Evolutionary conservation across 2,888 invertebrate species (phyloP), one percentile per base, ranked within the genome.

Genomic region (Sphaeridia pumilis): DNA sequence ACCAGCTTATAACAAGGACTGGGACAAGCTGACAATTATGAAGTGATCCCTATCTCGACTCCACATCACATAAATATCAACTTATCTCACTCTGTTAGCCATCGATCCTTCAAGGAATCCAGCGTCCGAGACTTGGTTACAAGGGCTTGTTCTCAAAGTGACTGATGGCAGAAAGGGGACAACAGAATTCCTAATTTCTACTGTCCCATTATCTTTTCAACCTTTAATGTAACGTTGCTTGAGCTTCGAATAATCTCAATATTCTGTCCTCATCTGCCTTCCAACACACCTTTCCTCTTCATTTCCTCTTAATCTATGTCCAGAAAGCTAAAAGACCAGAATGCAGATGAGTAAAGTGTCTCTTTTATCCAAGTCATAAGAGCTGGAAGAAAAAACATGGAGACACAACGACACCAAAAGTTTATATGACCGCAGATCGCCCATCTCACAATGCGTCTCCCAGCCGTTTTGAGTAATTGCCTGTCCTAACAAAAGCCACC

Each of bases 381-480:
- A 14, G 31, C 10, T 14, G 31, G 7, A 31, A 31, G 31, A 14
- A 17, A 5, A 38, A 20, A 38, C 5, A 38, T 38, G 5, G 17
- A 38, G 38, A 17, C 12, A 14, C 17, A 38, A 17, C 38, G 20
- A 14, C 31, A 10, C 7, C 31, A 31, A 31, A n/a, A n/a, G n/a
- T n/a, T n/a, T n/a, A n/a, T n/a, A n/a, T n/a, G n/a, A n/a, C n/a
- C n/a, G n/a, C n/a, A n/a, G n/a, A n/a, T n/a, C n/a, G n/a, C n/a
- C n/a, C n/a, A n/a, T n/a, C n/a, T n/a, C n/a, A n/a, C 5, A 38
- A 38, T 38, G 38, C 38, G 17, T 38, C 38, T 5, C 5, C 38
- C 17, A 12, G 38, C 36, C 10, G 31, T 24, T 46, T 49, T 54
- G 44, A 49, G 52, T 52, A 56, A 56, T 58, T 56, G 52, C 56